These are phyloP conservation scores for Pocota personata DNA, from an alignment of 2,888 invertebrate species.

Conservation along the genomic window DNA sequence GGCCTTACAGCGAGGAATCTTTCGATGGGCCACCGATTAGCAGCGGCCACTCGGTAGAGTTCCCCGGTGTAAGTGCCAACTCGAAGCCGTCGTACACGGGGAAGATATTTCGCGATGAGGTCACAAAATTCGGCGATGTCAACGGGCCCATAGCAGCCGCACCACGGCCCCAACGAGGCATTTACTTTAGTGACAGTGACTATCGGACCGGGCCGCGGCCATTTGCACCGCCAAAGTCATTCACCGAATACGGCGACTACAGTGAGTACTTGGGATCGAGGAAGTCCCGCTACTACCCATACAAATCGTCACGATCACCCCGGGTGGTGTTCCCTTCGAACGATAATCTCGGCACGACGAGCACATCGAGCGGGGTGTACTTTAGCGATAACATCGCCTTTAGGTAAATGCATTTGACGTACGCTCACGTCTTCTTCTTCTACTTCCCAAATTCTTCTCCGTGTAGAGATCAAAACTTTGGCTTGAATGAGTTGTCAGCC, in stretches of 20 bases:
- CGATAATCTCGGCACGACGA: constrained; percentile 81
- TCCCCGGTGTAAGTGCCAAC: constrained; percentile 80
- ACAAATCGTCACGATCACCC: constrained; percentile 82
- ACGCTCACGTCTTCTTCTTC: background rate
- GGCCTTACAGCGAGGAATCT: constrained; percentile 80
- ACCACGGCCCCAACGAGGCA: constrained; percentile 79
- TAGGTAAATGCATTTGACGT: constrained; percentile 77
- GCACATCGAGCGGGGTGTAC: constrained; percentile 80
- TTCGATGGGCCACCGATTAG: constrained; percentile 75
- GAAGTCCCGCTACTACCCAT: constrained; percentile 81
- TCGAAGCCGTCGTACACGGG: constrained; percentile 79
- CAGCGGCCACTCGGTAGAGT: constrained; percentile 79
- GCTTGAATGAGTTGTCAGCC: constrained; percentile 84
- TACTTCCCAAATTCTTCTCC: constrained; percentile 10
- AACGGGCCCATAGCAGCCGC: constrained; percentile 82
- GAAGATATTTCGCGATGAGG: constrained; percentile 81
- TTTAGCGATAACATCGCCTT: constrained; percentile 82
- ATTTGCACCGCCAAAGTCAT: constrained; percentile 80
- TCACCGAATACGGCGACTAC: constrained; percentile 81
- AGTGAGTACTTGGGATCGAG: constrained; percentile 79
- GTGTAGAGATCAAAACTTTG: constrained; percentile 85
- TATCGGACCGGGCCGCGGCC: constrained; percentile 78
- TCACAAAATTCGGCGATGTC: constrained; percentile 82
- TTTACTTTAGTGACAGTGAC: constrained; percentile 80
- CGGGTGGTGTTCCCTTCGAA: constrained; percentile 82